Evolutionary conservation across 2,113 vertebrate genomes (phyloP), one percentile per base, ranked within the genome.

Genomic region (Cheirogaleus medius): DNA sequence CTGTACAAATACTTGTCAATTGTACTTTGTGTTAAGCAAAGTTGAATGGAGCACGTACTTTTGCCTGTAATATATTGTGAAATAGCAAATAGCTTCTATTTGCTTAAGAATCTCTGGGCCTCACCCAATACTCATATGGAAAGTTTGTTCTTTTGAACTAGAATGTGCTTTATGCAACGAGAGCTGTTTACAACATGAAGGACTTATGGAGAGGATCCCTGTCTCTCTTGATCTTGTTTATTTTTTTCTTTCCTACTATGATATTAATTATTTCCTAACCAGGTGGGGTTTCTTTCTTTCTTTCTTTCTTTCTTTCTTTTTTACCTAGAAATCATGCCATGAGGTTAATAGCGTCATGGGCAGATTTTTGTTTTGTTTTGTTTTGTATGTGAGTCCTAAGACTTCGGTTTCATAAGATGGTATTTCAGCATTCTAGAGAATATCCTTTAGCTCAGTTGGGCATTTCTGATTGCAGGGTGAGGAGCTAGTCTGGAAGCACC

Each of bases 11-110:
- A 95, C 96, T 98, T 96, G 73, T 82, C 95, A 90, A 9, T 97
- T 98, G 92, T 12, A 60, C 95, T 98, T 93, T 76, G 87, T 95
- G 69, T 95, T 97, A 95, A 98, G 92, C 94, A 92, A 95, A 98
- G 83, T 94, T 92, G 88, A 97, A 96, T 96, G 97, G 96, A 98
- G 93, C 97, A 63, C 63, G 86, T 76, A 90, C 71, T 97, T 76
- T 94, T 39, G 60, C 39, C 87, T 91, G 71, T 88, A 97, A 92
- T 97, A 93, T 96, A 98, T 98, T 97, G 81, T 95, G 15, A 95
- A 96, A 94, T 94, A 95, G 80, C 91, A 97, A 97, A 97, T 98
- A 93, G 71, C 87, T 98, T 95, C 68, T 98, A 25, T 96, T 93
- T 96, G 66, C 95, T 95, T 98, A 97, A 98, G 95, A 83, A 49